These are phyloP conservation scores for Coregonus ussuriensis DNA, from an alignment of 2,797 vertebrate genomes.

Conservation along the genomic window DNA sequence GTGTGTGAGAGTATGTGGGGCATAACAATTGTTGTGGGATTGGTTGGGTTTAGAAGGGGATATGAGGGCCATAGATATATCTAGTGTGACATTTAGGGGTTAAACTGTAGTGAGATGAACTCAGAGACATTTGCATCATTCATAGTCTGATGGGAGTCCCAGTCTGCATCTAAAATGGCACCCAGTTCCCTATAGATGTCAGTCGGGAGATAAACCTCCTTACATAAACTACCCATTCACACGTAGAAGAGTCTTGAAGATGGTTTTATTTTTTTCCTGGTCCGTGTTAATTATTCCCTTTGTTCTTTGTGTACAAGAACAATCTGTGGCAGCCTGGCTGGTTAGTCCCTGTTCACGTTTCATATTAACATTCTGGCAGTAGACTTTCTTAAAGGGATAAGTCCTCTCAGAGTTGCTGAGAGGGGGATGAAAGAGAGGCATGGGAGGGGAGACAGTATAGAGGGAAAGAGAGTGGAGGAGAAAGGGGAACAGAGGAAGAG, in stretches of 20 bases:
- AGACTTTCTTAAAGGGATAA: conserved; percentile 7
- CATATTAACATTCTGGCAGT: conserved; percentile 10
- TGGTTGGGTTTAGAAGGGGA: conserved; percentile 21
- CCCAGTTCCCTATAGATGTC: background rate
- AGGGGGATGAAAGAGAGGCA: background rate
- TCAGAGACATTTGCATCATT: conserved; percentile 9
- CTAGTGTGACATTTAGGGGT: conserved; percentile 51
- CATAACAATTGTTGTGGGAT: conserved; percentile 15
- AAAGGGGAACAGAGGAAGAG: background rate
- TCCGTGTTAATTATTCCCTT: conserved; percentile 1
- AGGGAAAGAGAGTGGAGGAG: background rate
- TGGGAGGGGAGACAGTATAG: background rate
- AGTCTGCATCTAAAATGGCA: background rate
- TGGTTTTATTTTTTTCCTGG: background rate
- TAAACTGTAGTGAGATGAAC: conserved; percentile 13
- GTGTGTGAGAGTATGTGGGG: conserved; percentile 21
- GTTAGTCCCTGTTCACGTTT: background rate
- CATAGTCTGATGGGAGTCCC: too few relatives aligned
- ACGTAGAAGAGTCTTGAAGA: background rate
- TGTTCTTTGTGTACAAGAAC: conserved; percentile 6
- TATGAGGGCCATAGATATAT: conserved; percentile 18
- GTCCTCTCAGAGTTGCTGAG: conserved; percentile 9
- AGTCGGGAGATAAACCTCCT: background rate
- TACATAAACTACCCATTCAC: background rate
- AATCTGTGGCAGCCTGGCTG: background rate